Conservation (phyloP, 2,113 vertebrate genomes). For the Poecile atricapillus region DNA sequence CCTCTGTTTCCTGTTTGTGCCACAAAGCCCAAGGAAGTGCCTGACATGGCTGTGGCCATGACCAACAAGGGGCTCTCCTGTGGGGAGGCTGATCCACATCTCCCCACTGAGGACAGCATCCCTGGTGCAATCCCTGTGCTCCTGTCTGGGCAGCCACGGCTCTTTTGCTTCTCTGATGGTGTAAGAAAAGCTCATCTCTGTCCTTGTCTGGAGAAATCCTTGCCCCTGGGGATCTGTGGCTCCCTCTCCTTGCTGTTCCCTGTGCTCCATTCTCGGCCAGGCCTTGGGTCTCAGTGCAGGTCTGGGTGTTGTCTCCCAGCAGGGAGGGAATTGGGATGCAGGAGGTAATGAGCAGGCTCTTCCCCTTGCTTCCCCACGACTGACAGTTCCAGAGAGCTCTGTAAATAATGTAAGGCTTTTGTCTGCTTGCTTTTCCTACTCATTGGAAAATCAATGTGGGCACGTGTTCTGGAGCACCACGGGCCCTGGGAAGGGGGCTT, state of each 20-base stretch:
- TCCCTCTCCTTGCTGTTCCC: neutral
- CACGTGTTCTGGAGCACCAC: fast-evolving
- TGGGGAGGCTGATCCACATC: neutral
- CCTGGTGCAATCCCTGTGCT: neutral
- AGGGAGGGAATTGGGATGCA: neutral
- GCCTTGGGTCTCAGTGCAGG: neutral
- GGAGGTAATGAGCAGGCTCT: neutral
- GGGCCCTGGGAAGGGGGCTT: neutral
- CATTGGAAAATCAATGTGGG: conserved; percentile 2
- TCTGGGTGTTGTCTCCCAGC: neutral
- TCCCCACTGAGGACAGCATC: neutral
- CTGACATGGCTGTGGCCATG: neutral
- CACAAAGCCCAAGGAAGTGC: neutral
- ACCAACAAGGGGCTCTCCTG: neutral
- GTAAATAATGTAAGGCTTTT: conserved; percentile 45
- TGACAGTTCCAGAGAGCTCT: neutral
- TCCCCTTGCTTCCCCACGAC: neutral
- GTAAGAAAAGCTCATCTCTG: neutral
- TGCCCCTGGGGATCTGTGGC: neutral
- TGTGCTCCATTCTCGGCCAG: fast-evolving
- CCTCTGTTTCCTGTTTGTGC: neutral
- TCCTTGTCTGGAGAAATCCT: neutral
- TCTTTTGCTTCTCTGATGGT: fast-evolving
- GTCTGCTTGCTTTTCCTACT: conserved; percentile 13
- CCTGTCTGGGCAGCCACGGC: neutral